Base-by-base conservation (phyloP, 1,140 invertebrate genomes). In the Eciton burchellii region DNA sequence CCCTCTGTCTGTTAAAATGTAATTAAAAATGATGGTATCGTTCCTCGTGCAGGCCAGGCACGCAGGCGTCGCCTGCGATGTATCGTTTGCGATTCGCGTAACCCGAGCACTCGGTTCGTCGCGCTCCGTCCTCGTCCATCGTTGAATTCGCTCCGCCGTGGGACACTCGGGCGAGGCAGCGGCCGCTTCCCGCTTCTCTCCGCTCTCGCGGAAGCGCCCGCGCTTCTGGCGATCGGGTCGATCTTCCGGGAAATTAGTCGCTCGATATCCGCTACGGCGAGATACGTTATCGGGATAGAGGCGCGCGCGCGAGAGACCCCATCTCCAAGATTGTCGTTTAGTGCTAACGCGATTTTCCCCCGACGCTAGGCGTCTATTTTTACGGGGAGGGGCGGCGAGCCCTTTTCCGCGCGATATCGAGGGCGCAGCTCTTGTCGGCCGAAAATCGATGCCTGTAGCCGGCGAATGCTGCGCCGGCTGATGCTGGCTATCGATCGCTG, bases 371-470 rank as follows among this genome's bases (percentile, higher is more conserved):
- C n/a, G n/a, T 45, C 11, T n/a, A 52, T 49, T 49, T n/a, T 68
- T 29, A 6, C 14, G n/a, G 9, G 5, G n/a, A n/a, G n/a, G n/a
- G 1, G 14, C 45, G 19, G 0, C 4, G 6, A 26, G 3, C 35
- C 35, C 19, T 57, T 57, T 47, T 12, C 35, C 11, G 21, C 24
- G 21, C 35, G 35, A 35, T 16, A n/a, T 47, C 45, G 24, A 6
- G 4, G 24, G 14, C 21, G 26, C 54, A n/a, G 21, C 71, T 12
- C 41, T 3, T 6, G 41, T 62, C 24, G 57, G 3, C 19, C 49
- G 63, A 70, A 56, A 68, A 68, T 79, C 49, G 49, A 68, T 2
- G 49, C 24, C 49, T n/a, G n/a, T 45, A 77, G 49, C 49, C 19
- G 57, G n/a, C 43, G n/a, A 74, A 72, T 43, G 59, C n/a, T n/a